A percentile compares a stretch with the other conserved stretches of the same genome.
phyloP scores from a whole-genome alignment of 2,113 vertebrate genomes.

The Thomomys bottae region DNA sequence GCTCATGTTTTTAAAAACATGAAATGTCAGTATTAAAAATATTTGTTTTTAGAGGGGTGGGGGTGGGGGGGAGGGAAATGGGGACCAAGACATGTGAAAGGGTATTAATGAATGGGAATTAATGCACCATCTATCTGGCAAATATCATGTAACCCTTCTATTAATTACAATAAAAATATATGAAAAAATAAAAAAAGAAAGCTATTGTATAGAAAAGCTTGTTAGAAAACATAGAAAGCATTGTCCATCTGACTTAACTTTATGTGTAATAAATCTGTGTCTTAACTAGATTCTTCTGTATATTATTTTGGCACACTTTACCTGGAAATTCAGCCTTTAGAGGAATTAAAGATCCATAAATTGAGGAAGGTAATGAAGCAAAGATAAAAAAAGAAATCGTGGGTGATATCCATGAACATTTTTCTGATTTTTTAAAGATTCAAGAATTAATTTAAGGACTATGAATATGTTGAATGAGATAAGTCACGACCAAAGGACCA shows the following conservation, averaged over 20 bases:
- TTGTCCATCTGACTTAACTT: background rate
- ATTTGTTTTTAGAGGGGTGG: too few species aligned
- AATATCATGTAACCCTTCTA: too few species aligned
- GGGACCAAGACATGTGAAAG: too few species aligned
- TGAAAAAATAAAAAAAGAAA: too few species aligned
- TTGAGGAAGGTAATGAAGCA: background rate
- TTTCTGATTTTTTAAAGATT: constrained; percentile 25
- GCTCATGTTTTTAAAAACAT: too few species aligned
- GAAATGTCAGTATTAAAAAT: too few species aligned
- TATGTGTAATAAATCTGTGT: background rate
- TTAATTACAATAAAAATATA: too few species aligned
- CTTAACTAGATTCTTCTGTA: background rate
- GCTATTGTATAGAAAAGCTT: constrained; percentile 6
- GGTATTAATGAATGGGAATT: too few species aligned
- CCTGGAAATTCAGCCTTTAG: background rate
- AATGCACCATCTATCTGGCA: too few species aligned
- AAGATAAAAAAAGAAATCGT: background rate
- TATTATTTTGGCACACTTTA: background rate
- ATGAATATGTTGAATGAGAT: too few species aligned
- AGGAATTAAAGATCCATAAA: background rate
- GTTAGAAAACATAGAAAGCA: background rate
- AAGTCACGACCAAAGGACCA: too few species aligned
- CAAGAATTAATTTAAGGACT: background rate
- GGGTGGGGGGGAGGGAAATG: too few species aligned
- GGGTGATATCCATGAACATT: background rate